Conservation (phyloP, 2,888 invertebrate species). For the Lycaena phlaeas region DNA sequence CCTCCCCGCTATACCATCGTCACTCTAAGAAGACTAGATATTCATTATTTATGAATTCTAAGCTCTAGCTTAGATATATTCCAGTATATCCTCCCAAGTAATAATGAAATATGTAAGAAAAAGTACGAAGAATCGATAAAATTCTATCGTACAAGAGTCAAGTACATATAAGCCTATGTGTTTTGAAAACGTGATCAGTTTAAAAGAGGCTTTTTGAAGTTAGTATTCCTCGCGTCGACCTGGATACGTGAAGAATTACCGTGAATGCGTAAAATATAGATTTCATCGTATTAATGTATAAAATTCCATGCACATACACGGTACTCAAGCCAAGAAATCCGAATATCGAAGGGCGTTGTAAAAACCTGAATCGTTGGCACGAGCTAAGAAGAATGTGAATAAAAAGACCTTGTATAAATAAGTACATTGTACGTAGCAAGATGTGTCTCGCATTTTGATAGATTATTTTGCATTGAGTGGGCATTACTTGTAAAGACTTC, state of each 20-base stretch:
- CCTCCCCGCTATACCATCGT: too few species aligned
- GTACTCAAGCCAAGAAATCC: constrained; percentile 10
- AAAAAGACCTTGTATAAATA: constrained; percentile 21
- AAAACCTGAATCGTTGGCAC: constrained; percentile 48
- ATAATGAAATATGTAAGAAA: background rate
- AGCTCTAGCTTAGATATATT: too few species aligned
- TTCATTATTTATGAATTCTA: too few species aligned
- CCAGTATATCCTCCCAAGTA: too few species aligned
- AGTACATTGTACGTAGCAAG: constrained; percentile 13
- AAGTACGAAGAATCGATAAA: too few species aligned
- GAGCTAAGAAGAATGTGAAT: constrained; percentile 52
- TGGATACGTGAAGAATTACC: background rate
- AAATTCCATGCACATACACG: constrained; percentile 12
- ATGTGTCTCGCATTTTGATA: constrained; percentile 11
- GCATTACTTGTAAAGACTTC: background rate
- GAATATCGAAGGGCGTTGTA: constrained; percentile 30
- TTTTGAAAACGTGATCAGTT: background rate
- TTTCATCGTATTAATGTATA: constrained; percentile 10
- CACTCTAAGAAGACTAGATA: too few species aligned
- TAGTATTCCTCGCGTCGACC: too few species aligned
- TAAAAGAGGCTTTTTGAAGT: too few species aligned
- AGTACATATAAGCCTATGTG: too few species aligned
- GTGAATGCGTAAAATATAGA: constrained; percentile 4
- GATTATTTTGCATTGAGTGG: constrained; percentile 1
- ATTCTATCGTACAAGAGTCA: too few species aligned